These are phyloP conservation scores for Mola mola DNA, from an alignment of 2,113 vertebrate genomes.

Conservation along the genomic window DNA sequence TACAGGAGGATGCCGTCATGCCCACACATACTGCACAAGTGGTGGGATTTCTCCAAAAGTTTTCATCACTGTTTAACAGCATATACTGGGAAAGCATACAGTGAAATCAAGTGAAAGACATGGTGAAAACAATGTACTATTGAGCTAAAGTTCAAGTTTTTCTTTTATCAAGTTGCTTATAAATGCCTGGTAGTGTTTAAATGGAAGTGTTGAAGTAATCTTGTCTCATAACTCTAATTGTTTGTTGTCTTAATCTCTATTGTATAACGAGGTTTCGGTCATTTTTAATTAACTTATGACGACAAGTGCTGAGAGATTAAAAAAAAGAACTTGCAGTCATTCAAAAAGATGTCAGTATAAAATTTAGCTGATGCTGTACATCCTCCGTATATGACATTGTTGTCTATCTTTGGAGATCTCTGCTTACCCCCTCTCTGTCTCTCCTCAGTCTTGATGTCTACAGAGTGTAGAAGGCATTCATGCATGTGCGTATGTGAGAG, in stretches of 20 bases:
- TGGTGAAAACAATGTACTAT: neutral
- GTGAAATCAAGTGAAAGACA: conserved; percentile 9
- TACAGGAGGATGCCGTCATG: neutral
- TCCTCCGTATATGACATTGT: too few relatives aligned
- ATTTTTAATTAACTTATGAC: too few relatives aligned
- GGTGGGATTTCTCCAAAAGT: neutral
- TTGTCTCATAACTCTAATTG: neutral
- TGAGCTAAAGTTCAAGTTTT: neutral
- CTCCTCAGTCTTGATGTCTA: conserved; percentile 45
- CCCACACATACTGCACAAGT: neutral
- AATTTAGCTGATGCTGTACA: neutral
- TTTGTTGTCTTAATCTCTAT: too few relatives aligned
- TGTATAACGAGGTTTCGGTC: too few relatives aligned
- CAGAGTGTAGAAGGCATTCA: conserved; percentile 12
- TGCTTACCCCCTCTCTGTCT: conserved; percentile 11
- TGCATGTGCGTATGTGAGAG: conserved; percentile 1
- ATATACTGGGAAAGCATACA: too few relatives aligned
- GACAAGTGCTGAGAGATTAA: neutral
- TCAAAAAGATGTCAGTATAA: neutral
- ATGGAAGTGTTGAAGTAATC: neutral
- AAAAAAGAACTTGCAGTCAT: neutral
- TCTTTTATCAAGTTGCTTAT: conserved; percentile 7
- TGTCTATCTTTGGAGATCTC: neutral
- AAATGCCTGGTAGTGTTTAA: neutral
- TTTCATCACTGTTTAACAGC: too few relatives aligned